These are phyloP conservation scores for Hecatera dysodea DNA, from an alignment of 2,888 invertebrate genomes.

Conservation along the genomic window DNA sequence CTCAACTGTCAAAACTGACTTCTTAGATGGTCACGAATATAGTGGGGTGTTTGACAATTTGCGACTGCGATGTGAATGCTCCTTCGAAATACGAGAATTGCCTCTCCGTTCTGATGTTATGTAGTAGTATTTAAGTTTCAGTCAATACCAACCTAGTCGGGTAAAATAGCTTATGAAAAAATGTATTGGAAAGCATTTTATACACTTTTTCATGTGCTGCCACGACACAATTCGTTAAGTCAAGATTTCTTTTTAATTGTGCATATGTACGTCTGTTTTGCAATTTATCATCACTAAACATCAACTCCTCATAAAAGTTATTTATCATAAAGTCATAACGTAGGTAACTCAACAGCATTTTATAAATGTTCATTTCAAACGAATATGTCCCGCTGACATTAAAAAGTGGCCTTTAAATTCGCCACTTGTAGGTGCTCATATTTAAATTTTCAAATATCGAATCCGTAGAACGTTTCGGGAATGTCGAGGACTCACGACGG, in stretches of 20 bases:
- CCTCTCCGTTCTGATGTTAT: neutral
- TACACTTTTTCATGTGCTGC: too few relatives aligned
- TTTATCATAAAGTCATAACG: conserved; percentile 18
- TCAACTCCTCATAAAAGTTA: conserved; percentile 10
- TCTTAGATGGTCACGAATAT: too few relatives aligned
- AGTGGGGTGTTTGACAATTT: too few relatives aligned
- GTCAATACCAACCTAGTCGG: neutral
- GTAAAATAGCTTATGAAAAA: neutral
- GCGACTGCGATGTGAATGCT: too few relatives aligned
- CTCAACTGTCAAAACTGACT: too few relatives aligned
- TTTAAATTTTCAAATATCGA: conserved; percentile 73
- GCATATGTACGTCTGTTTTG: neutral
- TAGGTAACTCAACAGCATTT: conserved; percentile 42
- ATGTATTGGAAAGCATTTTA: neutral
- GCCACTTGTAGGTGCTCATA: conserved; percentile 70
- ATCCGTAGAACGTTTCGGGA: conserved; percentile 76
- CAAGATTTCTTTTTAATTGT: neutral
- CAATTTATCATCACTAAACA: conserved; percentile 8
- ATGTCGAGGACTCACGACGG: conserved; percentile 81
- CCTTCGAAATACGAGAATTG: too few relatives aligned
- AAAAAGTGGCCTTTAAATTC: conserved; percentile 68
- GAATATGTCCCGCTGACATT: conserved; percentile 68
- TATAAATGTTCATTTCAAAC: conserved; percentile 59
- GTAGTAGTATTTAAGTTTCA: neutral
- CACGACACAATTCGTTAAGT: neutral